phyloP scores from a whole-genome alignment of 2,113 vertebrate genomes.

The Dasyornis broadbenti region DNA sequence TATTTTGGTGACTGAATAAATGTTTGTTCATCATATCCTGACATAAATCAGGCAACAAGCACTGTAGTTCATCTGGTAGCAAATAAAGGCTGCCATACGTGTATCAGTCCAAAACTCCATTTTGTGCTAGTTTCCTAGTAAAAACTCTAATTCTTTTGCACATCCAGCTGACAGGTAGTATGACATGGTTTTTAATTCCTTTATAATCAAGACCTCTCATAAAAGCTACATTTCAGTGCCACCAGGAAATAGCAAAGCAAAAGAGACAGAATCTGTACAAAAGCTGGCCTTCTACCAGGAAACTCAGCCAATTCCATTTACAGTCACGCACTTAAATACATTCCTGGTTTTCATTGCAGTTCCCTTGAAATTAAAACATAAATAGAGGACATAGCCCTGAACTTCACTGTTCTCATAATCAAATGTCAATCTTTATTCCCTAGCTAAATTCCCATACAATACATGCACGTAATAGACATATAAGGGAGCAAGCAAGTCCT shows the following conservation, averaged over 20 bases:
- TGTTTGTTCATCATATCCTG: not conserved
- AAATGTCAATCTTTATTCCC: not conserved
- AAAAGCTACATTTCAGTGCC: not conserved
- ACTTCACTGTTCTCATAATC: not conserved
- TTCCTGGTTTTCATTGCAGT: not conserved
- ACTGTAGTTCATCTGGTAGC: not conserved
- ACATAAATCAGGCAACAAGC: not conserved
- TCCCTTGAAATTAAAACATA: not conserved
- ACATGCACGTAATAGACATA: not conserved
- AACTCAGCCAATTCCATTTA: not conserved
- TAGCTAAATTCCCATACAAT: not conserved
- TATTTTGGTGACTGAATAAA: not conserved
- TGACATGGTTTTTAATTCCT: not conserved
- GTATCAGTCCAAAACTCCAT: not conserved
- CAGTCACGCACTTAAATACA: not conserved
- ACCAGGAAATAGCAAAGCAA: not conserved
- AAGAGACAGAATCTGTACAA: not conserved
- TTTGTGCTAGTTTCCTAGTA: not conserved
- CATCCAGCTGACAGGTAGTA: not conserved
- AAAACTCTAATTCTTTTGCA: not conserved
- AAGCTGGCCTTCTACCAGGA: not conserved
- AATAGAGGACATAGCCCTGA: not conserved
- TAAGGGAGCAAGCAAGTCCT: not conserved
- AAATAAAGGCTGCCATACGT: not conserved
- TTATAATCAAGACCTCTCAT: not conserved